phyloP scores from a whole-genome alignment of 2,797 vertebrate genomes.

The Sebastes trivittatus region DNA sequence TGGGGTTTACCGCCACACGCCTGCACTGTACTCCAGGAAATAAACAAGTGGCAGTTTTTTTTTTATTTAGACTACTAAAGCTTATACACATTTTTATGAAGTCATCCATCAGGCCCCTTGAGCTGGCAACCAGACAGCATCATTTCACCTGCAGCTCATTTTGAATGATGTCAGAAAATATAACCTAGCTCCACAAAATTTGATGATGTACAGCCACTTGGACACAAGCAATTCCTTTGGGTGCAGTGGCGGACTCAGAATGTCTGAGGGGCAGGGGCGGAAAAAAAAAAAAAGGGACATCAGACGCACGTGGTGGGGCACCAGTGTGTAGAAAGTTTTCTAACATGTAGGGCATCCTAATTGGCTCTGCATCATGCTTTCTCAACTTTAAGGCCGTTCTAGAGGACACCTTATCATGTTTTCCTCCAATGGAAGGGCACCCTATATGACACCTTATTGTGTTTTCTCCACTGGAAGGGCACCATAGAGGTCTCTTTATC shows the following conservation, averaged over 20 bases:
- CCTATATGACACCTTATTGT: no score
- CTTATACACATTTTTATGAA: constrained; percentile 28
- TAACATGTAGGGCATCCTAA: accelerated
- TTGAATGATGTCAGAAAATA: constrained; percentile 20
- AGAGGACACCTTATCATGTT: no score
- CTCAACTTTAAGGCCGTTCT: no score
- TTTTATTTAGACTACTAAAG: constrained; percentile 3
- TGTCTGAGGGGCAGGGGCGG: no score
- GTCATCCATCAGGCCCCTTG: constrained; percentile 23
- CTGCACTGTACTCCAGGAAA: constrained; percentile 23
- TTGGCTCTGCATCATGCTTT: no score
- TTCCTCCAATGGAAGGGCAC: no score
- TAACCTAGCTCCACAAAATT: constrained; percentile 14
- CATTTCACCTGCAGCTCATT: constrained; percentile 21
- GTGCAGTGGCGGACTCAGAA: no score
- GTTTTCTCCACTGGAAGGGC: no score
- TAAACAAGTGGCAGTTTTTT: constrained; percentile 30
- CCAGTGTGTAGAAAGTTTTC: no score
- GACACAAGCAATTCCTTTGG: not conserved
- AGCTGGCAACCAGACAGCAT: constrained; percentile 27
- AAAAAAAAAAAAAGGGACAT: no score
- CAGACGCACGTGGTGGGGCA: no score
- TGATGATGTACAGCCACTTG: constrained; percentile 27
- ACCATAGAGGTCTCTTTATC: accelerated
- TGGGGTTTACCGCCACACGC: not conserved